Conservation (phyloP, 2,797 vertebrate species). For the Mus minutoides region DNA sequence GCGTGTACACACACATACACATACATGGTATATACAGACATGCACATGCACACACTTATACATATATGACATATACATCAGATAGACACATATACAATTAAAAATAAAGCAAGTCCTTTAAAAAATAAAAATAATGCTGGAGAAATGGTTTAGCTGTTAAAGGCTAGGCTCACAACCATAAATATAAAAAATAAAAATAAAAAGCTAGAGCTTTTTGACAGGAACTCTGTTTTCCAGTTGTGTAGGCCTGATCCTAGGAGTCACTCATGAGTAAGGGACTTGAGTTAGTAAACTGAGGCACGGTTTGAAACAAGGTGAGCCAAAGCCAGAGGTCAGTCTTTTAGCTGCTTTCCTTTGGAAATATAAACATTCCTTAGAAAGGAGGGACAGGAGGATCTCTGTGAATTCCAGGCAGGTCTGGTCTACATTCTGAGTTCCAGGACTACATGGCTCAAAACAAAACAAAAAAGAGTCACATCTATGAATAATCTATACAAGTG, state of each 20-base stretch:
- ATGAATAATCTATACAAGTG: neutral
- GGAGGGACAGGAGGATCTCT: neutral
- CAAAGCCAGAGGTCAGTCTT: neutral
- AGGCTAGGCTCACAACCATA: neutral
- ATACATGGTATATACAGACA: neutral
- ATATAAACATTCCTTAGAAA: neutral
- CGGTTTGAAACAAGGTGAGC: neutral
- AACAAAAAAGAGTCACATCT: neutral
- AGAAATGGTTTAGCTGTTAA: neutral
- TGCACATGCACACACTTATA: neutral
- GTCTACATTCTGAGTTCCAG: neutral
- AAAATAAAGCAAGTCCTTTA: neutral
- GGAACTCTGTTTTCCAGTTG: slow-evolving; percentile 16
- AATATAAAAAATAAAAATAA: neutral
- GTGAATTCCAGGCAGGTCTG: neutral
- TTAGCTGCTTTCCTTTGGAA: neutral
- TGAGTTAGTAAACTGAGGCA: slow-evolving; percentile 6
- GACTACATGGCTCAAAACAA: neutral
- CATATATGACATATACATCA: too few relatives aligned
- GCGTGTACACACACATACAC: too few relatives aligned
- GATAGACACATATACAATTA: neutral
- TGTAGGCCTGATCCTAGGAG: neutral
- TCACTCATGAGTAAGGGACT: neutral
- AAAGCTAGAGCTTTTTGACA: neutral
- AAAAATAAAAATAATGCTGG: neutral